Base-by-base conservation (phyloP, 2,113 vertebrate species). In the Piprites chloris region DNA sequence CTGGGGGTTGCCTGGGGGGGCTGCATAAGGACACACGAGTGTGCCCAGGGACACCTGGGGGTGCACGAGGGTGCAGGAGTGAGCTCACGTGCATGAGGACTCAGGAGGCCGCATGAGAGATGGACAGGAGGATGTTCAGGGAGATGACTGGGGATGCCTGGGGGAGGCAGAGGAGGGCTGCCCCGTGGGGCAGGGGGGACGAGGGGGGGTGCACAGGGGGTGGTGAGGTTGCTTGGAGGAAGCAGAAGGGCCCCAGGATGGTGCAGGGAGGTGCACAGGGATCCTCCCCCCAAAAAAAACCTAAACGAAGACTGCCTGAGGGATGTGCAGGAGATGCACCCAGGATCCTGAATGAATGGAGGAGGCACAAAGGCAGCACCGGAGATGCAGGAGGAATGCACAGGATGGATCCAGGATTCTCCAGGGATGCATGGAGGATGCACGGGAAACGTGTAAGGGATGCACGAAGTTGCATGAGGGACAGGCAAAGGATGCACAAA, bases 111-210 rank as follows among this genome's bases (percentile, higher is more conserved):
- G 35, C 69, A 22, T 8, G 16, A 44, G 30, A 28, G 50, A 37
- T 13, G 74, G 28, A 27, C 20, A 7, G 12, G n/a, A 19, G 41
- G 42, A 44, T 46, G 32, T 22, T 33, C 42, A 30, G 35, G 21
- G 47, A 42, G 27, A 62, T 21, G 41, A 32, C 28, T 3, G 32
- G 33, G 20, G 61, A 28, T 15, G 52, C 13, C 53, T 63, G 8
- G 30, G 37, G 12, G 47, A 55, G 21, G 71, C 27, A 49, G 20
- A 19, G 56, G 21, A 74, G 24, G 9, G 41, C 15, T 19, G 50
- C 18, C 17, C 32, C 17, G 9, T 2, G 55, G 42, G 7, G 9
- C 0, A 0, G 3, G 27, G 47, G 20, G 8, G 24, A 14, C 27
- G 68, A 9, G 28, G 30, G 23, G 19, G 39, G 39, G 6, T 1